phyloP scores from a whole-genome alignment of 2,113 vertebrate genomes.

The Notothenia rossii region DNA sequence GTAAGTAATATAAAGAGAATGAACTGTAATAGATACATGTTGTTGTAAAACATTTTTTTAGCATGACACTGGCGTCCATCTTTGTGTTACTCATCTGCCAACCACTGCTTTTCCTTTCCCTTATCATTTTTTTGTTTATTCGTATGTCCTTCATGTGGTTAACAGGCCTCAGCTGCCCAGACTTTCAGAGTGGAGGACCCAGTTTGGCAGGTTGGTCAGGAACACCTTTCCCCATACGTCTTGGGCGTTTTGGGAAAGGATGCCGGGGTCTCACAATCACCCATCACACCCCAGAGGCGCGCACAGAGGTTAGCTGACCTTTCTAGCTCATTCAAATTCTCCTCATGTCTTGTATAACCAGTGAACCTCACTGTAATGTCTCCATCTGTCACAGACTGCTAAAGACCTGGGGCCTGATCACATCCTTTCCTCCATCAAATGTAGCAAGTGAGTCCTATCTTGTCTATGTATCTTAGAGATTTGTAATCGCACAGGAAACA shows the following conservation, averaged over 20 bases:
- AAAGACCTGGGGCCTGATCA: slow-evolving; percentile 62
- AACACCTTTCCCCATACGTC: slow-evolving; percentile 52
- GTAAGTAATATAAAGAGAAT: too few relatives aligned
- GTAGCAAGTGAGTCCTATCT: slow-evolving; percentile 75
- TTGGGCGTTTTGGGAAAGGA: slow-evolving; percentile 50
- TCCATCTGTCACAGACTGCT: slow-evolving; percentile 63
- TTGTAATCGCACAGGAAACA: not conserved
- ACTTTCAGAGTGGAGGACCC: slow-evolving; percentile 60
- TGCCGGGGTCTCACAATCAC: slow-evolving; percentile 34
- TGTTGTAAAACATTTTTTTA: not conserved
- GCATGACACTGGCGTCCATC: not conserved
- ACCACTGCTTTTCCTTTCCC: slow-evolving; percentile 12
- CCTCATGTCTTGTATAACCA: not conserved
- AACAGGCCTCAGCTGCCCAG: slow-evolving; percentile 80
- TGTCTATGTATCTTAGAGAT: not conserved
- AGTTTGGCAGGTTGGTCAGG: slow-evolving; percentile 48
- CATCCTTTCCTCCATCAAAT: slow-evolving; percentile 78
- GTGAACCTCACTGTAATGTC: slow-evolving; percentile 26
- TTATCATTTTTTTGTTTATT: not conserved
- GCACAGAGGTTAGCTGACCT: slow-evolving; percentile 57
- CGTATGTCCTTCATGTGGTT: slow-evolving; percentile 56
- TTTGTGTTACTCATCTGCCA: not conserved
- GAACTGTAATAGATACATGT: too few relatives aligned
- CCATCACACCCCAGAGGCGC: slow-evolving; percentile 41
- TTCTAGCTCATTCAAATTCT: not conserved